A percentile compares a stretch with the other conserved stretches of the same genome.
These are phyloP conservation scores for Mastomys natalensis DNA, from an alignment of 2,113 vertebrate species.

Conservation along the genomic window DNA sequence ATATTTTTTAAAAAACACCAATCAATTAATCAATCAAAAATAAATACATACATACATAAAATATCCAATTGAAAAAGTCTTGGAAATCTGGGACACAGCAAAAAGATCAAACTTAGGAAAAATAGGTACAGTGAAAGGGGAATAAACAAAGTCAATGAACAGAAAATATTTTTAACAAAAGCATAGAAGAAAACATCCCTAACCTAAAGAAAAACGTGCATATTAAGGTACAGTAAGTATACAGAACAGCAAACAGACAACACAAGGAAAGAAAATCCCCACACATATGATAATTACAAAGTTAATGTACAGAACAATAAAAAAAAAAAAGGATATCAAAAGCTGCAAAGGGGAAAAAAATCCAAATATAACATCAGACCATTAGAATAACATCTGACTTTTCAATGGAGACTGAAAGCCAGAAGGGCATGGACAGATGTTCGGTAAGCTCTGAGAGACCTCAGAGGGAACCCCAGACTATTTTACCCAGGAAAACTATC, in stretches of 20 bases:
- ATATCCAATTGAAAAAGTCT: neutral
- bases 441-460: neutral
- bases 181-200: neutral
- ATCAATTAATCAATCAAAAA: neutral
- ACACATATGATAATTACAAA: neutral
- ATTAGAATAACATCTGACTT: neutral
- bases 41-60: neutral
- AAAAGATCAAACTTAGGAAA: neutral
- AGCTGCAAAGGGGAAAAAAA: neutral
- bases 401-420: neutral
- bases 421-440: neutral
- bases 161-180: neutral
- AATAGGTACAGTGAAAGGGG: neutral
- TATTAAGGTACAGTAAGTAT: neutral
- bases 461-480: neutral
- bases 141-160: neutral
- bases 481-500: neutral
- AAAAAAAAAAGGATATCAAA: neutral
- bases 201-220: neutral
- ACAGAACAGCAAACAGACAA: neutral
- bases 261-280: neutral
- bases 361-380: neutral
- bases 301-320: neutral
- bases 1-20: neutral
- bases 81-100: neutral